Conservation (phyloP, 2,797 vertebrate genomes). For the Echeneis naucrates region DNA sequence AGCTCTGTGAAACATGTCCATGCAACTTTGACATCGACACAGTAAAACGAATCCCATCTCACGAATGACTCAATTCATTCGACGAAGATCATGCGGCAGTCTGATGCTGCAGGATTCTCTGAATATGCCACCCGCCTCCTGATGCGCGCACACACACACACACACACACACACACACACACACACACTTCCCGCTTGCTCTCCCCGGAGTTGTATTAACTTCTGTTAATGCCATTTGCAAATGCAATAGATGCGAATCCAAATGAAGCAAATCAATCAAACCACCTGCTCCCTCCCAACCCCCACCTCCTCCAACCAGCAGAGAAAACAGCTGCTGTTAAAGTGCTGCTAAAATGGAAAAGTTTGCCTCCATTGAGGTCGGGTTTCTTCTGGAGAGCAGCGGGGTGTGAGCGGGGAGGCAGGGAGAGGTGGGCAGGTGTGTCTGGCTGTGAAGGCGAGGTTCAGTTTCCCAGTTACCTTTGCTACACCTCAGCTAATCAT, state of each 20-base stretch:
- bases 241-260: conserved; percentile 71
- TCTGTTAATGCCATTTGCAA: conserved; percentile 69
- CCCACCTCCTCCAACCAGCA: conserved; percentile 43
- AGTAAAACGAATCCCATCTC: conserved; percentile 68
- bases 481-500: conserved; percentile 77
- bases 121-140: conserved; percentile 46
- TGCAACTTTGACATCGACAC: conserved; percentile 54
- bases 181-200: conserved; percentile 41
- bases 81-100: conserved; percentile 39
- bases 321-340: conserved; percentile 52
- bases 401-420: conserved; percentile 24
- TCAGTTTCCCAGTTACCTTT: conserved; percentile 69
- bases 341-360: conserved; percentile 58
- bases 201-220: conserved; percentile 49
- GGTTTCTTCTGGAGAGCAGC: conserved; percentile 61
- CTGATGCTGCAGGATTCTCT: conserved; percentile 34
- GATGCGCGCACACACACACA: too few relatives aligned
- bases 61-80: conserved; percentile 69
- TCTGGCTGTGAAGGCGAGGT: conserved; percentile 65
- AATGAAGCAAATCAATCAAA: conserved; percentile 83
- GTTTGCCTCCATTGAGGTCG: conserved; percentile 47
- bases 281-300: conserved; percentile 20
- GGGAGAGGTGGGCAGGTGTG: conserved; percentile 70
- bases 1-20: conserved; percentile 13
- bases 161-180: too few relatives aligned